phyloP scores from a whole-genome alignment of 2,113 vertebrate genomes.

The Oostethus manadensis region DNA sequence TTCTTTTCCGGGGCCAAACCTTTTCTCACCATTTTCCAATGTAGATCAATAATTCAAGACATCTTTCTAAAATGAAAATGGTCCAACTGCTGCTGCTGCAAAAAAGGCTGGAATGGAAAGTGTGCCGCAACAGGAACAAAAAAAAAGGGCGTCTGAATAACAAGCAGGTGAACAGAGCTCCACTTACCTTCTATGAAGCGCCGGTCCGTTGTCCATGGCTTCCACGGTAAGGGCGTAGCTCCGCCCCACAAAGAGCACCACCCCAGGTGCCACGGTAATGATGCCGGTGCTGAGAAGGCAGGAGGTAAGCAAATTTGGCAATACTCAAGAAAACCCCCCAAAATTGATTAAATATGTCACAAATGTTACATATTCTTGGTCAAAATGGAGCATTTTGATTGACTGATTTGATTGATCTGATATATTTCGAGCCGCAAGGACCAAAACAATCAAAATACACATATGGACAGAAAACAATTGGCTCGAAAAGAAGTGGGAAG shows the following conservation, averaged over 20 bases:
- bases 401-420: no score
- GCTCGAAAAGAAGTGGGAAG: no score
- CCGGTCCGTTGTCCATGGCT: slow-evolving; percentile 81
- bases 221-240: slow-evolving; percentile 85
- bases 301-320: not conserved
- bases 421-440: no score
- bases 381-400: no score
- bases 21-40: slow-evolving; percentile 7
- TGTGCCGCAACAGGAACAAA: not conserved
- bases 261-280: slow-evolving; percentile 76
- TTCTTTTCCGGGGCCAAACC: not conserved
- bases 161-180: not conserved
- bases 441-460: no score
- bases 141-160: not conserved
- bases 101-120: not conserved
- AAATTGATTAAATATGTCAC: no score
- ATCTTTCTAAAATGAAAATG: slow-evolving; percentile 17
- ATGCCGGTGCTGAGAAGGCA: slow-evolving; percentile 69
- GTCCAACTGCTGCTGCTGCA: not conserved
- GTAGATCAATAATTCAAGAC: slow-evolving; percentile 11
- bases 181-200: slow-evolving; percentile 79
- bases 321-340: not conserved
- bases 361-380: no score
- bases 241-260: slow-evolving; percentile 72
- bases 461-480: no score